Evolutionary conservation across 2,888 invertebrate species (phyloP).

Genomic region (Cheiracanthium punctorium): DNA sequence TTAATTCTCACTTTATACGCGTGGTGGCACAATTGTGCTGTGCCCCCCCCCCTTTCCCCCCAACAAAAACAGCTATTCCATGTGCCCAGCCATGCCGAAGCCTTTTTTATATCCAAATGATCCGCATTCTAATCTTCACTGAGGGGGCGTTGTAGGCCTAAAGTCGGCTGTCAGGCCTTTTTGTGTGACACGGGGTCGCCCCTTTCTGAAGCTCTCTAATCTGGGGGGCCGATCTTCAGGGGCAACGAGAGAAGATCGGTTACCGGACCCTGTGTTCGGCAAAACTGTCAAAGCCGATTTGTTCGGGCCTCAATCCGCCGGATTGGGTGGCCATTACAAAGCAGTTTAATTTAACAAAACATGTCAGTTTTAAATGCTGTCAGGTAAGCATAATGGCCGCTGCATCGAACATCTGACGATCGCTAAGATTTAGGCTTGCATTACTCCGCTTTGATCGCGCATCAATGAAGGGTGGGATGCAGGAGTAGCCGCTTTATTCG

Average conservation of each 20-base stretch:
- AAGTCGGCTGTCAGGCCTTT: conserved; percentile 13
- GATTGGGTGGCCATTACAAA: background rate
- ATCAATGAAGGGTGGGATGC: too few relatives aligned
- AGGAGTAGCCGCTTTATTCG: too few relatives aligned
- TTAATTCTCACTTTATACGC: conserved; percentile 34
- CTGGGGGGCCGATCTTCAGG: background rate
- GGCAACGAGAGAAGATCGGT: background rate
- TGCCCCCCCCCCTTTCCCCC: background rate
- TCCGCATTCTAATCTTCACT: conserved; percentile 30
- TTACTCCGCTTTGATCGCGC: too few relatives aligned
- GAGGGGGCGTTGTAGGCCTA: conserved; percentile 29
- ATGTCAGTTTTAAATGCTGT: background rate
- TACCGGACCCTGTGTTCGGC: background rate
- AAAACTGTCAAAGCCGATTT: conserved; percentile 3
- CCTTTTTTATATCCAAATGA: background rate
- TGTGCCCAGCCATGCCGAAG: conserved; percentile 36
- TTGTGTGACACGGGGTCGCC: background rate
- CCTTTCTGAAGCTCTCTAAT: background rate
- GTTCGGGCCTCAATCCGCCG: background rate
- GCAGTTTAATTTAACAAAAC: conserved; percentile 12
- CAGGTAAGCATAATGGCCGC: background rate
- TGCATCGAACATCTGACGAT: background rate
- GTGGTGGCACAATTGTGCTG: conserved; percentile 20
- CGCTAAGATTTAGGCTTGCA: too few relatives aligned
- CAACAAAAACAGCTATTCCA: too few relatives aligned